phyloP scores from a whole-genome alignment of 2,888 invertebrate species.

The Drosophila nigricruria region DNA sequence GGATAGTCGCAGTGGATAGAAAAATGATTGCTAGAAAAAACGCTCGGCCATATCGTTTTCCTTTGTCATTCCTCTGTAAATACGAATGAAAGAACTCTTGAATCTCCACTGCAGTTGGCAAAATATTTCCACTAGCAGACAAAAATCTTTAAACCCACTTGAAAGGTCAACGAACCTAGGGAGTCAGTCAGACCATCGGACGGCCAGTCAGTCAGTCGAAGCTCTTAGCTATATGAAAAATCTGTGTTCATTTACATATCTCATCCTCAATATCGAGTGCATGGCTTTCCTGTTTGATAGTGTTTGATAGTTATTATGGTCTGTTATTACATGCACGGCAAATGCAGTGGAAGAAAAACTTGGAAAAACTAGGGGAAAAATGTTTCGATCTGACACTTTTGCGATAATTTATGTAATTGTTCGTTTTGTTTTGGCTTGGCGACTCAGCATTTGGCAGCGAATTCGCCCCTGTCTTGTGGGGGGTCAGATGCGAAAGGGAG shows the following conservation, averaged over 20 bases:
- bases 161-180: conserved; percentile 40
- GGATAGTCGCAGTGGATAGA: conserved; percentile 44
- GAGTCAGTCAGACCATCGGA: background rate
- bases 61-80: conserved; percentile 50
- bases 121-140: conserved; percentile 23
- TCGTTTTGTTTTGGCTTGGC: conserved; percentile 56
- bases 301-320: conserved; percentile 66
- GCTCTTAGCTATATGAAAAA: background rate
- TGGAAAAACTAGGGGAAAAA: background rate
- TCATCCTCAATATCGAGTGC: conserved; percentile 20
- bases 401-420: conserved; percentile 70
- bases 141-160: conserved; percentile 44
- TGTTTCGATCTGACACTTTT: conserved; percentile 37
- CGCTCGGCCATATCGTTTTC: conserved; percentile 53
- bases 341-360: conserved; percentile 69
- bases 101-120: conserved; percentile 48
- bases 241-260: conserved; percentile 47
- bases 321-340: conserved; percentile 56
- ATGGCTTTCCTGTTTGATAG: conserved; percentile 17
- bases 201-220: background rate
- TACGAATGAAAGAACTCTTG: conserved; percentile 33
- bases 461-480: background rate
- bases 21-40: conserved; percentile 43
- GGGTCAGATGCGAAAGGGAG: background rate
- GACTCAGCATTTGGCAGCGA: conserved; percentile 52